phyloP scores from a whole-genome alignment of 2,113 vertebrate species.

The Mesembrinibis cayennensis region DNA sequence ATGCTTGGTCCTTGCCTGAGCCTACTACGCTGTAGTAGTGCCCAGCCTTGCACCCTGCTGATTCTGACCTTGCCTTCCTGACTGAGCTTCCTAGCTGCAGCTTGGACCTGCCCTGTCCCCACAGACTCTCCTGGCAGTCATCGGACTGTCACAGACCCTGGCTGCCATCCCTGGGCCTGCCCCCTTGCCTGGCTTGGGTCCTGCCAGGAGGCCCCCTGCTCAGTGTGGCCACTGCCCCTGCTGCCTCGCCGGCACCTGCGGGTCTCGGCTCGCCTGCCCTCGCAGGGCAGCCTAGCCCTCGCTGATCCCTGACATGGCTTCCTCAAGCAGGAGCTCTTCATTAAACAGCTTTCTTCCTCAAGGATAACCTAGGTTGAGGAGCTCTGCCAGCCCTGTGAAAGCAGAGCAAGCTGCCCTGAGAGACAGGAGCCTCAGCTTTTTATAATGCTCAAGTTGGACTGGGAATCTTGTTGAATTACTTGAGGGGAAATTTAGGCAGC shows the following conservation, averaged over 20 bases:
- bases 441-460: not conserved
- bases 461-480: not conserved
- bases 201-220: not conserved
- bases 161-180: not conserved
- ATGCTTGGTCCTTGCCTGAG: not conserved
- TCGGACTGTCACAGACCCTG: not conserved
- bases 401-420: not conserved
- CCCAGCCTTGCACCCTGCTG: not conserved
- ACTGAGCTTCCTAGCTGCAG: not conserved
- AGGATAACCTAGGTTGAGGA: not conserved
- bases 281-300: not conserved
- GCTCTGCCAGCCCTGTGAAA: not conserved
- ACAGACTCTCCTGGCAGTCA: not conserved
- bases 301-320: not conserved
- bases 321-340: not conserved
- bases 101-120: not conserved
- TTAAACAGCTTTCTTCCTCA: not conserved
- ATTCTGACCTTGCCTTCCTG: not conserved
- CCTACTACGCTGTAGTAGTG: not conserved
- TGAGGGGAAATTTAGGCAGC: not conserved
- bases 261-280: not conserved
- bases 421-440: not conserved
- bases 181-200: not conserved
- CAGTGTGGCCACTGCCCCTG: not conserved
- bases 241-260: rapidly evolving